These are phyloP conservation scores for Polypterus senegalus DNA, from an alignment of 2,113 vertebrate species.

Conservation along the genomic window DNA sequence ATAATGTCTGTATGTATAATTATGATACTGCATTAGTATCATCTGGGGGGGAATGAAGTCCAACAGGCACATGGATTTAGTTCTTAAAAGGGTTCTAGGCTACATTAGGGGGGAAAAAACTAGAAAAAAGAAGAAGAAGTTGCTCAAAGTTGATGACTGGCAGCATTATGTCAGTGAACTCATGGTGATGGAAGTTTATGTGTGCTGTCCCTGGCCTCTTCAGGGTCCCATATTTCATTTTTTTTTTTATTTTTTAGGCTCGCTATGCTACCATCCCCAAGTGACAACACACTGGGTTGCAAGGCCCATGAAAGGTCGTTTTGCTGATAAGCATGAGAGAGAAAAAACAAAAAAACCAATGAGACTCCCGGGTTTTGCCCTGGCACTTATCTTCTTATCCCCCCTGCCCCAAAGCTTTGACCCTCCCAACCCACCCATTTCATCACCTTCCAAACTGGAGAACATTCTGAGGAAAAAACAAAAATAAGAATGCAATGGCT, in stretches of 20 bases:
- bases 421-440: too few species aligned
- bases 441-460: too few species aligned
- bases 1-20: conserved; percentile 99
- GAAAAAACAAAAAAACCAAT: too few species aligned
- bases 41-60: conserved; percentile 97
- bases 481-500: too few species aligned
- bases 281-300: too few species aligned
- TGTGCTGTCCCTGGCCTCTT: conserved; percentile 53
- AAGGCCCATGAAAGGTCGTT: too few species aligned
- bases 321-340: too few species aligned
- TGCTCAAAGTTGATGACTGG: conserved; percentile 75
- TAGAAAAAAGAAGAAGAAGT: conserved; percentile 86
- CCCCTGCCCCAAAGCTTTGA: too few species aligned
- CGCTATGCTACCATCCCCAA: too few species aligned
- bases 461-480: too few species aligned
- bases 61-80: conserved; percentile 99
- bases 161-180: conserved; percentile 91
- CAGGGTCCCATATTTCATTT: conserved; percentile 24
- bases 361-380: too few species aligned
- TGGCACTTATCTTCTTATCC: too few species aligned
- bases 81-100: conserved; percentile 94
- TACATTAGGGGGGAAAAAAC: conserved; percentile 73
- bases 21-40: conserved; percentile 99
- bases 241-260: conserved; percentile 40
- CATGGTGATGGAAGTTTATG: conserved; percentile 91